Evolutionary conservation across 2,797 vertebrate genomes (phyloP).

Genomic region (Pygocentrus nattereri): DNA sequence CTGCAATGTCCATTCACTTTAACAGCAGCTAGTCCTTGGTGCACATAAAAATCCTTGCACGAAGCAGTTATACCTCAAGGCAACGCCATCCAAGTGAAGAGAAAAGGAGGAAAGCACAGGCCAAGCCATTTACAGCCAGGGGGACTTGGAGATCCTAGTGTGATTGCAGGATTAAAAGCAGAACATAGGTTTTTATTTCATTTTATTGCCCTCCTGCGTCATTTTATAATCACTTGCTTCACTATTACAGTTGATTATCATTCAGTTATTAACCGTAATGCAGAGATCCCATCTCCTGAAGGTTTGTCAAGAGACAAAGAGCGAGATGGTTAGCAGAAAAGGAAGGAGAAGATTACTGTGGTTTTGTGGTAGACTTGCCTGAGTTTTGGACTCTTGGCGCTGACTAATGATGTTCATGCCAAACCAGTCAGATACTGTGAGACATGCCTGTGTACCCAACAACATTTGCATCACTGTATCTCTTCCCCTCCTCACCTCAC

Average conservation of each 20-base stretch:
- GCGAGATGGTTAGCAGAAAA: constrained; percentile 2
- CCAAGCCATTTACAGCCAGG: constrained; percentile 53
- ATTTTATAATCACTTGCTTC: constrained; percentile 48
- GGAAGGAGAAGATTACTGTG: constrained; percentile 13
- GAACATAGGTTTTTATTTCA: constrained; percentile 42
- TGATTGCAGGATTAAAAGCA: constrained; percentile 21
- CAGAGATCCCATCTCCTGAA: background rate
- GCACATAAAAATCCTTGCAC: constrained; percentile 22
- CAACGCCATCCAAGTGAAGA: constrained; percentile 22
- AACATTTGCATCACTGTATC: constrained; percentile 22
- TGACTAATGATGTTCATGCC: constrained; percentile 29
- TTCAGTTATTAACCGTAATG: background rate
- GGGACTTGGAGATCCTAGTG: constrained; percentile 28
- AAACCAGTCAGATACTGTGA: constrained; percentile 42
- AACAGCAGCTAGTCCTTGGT: constrained; percentile 8
- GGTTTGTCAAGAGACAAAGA: constrained; percentile 8
- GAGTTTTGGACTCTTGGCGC: constrained; percentile 40
- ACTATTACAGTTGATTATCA: constrained; percentile 21
- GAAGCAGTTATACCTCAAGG: constrained; percentile 9
- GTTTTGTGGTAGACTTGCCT: constrained; percentile 50
- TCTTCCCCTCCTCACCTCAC: constrained; percentile 42
- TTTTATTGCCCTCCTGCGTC: constrained; percentile 55
- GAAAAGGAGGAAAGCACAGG: constrained; percentile 27
- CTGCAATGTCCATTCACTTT: constrained; percentile 45
- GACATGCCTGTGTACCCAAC: constrained; percentile 40